Conservation (phyloP, 2,888 invertebrate species). For the Patella ulyssiponensis region DNA sequence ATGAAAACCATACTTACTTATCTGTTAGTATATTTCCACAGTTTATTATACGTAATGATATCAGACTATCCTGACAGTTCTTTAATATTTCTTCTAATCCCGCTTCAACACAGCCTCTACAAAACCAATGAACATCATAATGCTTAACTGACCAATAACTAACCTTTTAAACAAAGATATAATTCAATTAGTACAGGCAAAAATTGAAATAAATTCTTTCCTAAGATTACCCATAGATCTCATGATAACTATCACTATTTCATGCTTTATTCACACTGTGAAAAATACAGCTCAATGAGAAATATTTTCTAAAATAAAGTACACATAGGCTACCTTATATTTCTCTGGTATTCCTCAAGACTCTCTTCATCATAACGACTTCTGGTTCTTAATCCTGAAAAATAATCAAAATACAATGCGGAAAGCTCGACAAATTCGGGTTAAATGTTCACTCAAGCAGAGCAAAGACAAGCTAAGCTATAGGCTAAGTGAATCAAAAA, state of each 20-base stretch:
- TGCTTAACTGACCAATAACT: too few species aligned
- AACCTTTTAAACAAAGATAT: too few species aligned
- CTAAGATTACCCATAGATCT: too few species aligned
- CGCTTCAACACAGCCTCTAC: conserved; percentile 59
- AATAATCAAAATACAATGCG: too few species aligned
- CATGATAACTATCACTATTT: not conserved
- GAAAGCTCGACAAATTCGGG: too few species aligned
- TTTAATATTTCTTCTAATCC: conserved; percentile 64
- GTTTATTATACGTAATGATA: conserved; percentile 57
- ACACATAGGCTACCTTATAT: conserved; percentile 40
- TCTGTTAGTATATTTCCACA: conserved; percentile 67
- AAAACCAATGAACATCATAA: conserved; percentile 14
- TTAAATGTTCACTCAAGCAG: too few species aligned
- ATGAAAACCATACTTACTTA: conserved; percentile 48
- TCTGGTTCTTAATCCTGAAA: conserved; percentile 48
- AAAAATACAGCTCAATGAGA: not conserved
- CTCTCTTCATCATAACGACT: conserved; percentile 40
- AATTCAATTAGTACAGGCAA: too few species aligned
- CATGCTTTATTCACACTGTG: not conserved
- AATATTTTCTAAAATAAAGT: not conserved
- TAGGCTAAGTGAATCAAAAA: too few species aligned
- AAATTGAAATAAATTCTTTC: too few species aligned
- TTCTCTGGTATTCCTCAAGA: conserved; percentile 47
- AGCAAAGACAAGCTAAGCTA: too few species aligned
- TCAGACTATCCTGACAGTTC: conserved; percentile 55